phyloP scores from a whole-genome alignment of 2,888 invertebrate species.

The Petrolisthes manimaculis region DNA sequence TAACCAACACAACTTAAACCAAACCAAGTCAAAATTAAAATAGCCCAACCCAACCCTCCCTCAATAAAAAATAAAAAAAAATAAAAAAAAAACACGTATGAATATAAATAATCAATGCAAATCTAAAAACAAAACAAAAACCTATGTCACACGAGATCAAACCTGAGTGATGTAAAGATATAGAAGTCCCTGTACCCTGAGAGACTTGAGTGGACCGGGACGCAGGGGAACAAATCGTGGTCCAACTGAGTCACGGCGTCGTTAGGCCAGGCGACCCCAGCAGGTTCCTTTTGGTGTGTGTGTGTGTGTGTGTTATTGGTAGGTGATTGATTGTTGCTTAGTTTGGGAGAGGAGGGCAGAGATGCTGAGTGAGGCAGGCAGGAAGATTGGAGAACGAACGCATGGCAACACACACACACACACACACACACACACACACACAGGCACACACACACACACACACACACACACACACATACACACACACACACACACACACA shows the following conservation, averaged over 20 bases:
- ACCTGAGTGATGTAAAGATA: no score
- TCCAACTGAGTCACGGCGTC: slow-evolving; percentile 38
- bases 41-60: no score
- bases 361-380: neutral
- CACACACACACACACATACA: slow-evolving; percentile 19
- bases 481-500: slow-evolving; percentile 22
- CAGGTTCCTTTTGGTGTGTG: slow-evolving; percentile 27
- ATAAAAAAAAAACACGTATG: no score
- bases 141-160: no score
- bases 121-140: no score
- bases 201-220: neutral
- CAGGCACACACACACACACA: slow-evolving; percentile 16
- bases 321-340: neutral
- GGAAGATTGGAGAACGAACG: neutral
- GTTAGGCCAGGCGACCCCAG: slow-evolving; percentile 10
- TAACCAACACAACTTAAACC: no score
- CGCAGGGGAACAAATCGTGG: slow-evolving; percentile 36
- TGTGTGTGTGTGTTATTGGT: neutral
- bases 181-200: neutral
- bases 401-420: neutral
- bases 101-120: no score
- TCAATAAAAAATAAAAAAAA: no score
- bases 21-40: no score
- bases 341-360: neutral
- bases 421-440: neutral